Base-by-base conservation (phyloP, 1,140 invertebrate species). In the Drosophila lini region DNA sequence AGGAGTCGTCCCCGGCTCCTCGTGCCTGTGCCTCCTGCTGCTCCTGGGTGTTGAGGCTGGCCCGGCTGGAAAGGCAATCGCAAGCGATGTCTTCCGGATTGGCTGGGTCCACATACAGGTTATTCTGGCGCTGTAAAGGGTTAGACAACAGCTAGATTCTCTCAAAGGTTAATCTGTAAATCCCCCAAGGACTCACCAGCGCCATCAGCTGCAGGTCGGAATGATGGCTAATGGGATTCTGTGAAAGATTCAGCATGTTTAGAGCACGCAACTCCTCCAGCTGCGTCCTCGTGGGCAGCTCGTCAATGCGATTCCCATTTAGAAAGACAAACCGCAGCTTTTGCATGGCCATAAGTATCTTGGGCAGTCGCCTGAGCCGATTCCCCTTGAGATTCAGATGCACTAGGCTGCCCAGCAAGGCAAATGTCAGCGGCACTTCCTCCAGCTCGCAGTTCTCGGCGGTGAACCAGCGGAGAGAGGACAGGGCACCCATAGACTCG, bases 321-420 rank as follows among this genome's bases (percentile, higher is more conserved):
- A 95, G 88, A 60, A 94, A 94, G 3, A 94, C 76, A 68, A 93
- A 94, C 88, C 92, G 93, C 8, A 95, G 80, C 32, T 93, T 93
- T 8, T 83, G 77, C 69, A 94, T 93, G 61, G 93, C 92, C 9
- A 93, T 78, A 16, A 95, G 42, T 13, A 92, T 91, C 0, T 71
- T 19, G 2, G 94, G 94, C 40, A 95, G 92, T n/a, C 90, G 88
- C 25, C 70, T 90, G n/a, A 95, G 76, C 8, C 85, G 74, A 74
- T 95, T 95, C 16, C 93, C 92, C 44, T 92, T 92, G 0, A 95
- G 76, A 90, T 95, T 95, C 15, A 94, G 92, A 82, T 95, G 94
- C 3, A 94, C 93, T 7, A 95, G 59, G 0, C 91, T 91, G 25
- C 92, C 83, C 79, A 95, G 89, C 11, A 92, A 83, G 11, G 93